A percentile compares a stretch with the other conserved stretches of the same genome.
These are phyloP conservation scores for Pelecanus crispus DNA, from an alignment of 2,113 vertebrate genomes.

Conservation along the genomic window DNA sequence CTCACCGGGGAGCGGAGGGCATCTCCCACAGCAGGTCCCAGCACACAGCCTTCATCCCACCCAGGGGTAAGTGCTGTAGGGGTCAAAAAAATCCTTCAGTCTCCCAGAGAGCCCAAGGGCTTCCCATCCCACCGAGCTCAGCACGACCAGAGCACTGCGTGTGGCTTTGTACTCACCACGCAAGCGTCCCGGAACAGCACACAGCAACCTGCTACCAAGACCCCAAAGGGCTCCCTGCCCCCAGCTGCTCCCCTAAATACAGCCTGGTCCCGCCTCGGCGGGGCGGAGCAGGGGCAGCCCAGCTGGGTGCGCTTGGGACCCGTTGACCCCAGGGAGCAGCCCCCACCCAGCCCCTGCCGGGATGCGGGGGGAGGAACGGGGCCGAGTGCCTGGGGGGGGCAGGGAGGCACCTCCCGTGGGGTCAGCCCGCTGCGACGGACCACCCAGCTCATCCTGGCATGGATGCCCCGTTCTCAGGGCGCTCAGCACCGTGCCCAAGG, in stretches of 20 bases:
- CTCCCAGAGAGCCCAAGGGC: no score
- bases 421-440: not conserved
- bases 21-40: not conserved
- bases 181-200: fast-evolving
- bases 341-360: no score
- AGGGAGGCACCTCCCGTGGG: not conserved
- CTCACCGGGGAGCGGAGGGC: fast-evolving
- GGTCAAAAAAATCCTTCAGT: fast-evolving
- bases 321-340: no score
- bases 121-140: fast-evolving
- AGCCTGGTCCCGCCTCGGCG: not conserved
- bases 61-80: fast-evolving
- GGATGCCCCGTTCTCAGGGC: not conserved
- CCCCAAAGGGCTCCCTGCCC: fast-evolving
- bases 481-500: not conserved
- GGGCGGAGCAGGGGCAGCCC: not conserved
- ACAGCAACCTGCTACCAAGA: fast-evolving
- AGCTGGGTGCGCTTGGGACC: not conserved
- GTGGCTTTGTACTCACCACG: fast-evolving
- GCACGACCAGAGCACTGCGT: fast-evolving
- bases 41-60: not conserved
- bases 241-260: not conserved
- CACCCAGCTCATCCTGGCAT: not conserved
- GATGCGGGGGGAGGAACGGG: no score
- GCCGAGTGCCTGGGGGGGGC: no score